These are phyloP conservation scores for Musca vetustissima DNA, from an alignment of 1,140 invertebrate genomes.

Conservation along the genomic window DNA sequence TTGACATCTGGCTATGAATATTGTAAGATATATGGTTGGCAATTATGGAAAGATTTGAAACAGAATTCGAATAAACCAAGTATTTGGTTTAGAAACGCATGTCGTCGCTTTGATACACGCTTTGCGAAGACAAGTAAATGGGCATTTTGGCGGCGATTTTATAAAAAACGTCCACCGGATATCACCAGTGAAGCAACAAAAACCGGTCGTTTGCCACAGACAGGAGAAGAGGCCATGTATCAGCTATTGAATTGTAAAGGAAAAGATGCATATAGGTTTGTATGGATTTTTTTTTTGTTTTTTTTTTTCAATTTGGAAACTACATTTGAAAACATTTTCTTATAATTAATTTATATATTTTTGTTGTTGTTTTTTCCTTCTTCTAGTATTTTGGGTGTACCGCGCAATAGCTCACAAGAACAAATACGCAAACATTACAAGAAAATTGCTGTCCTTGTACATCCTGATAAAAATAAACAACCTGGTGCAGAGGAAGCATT, in stretches of 20 bases:
- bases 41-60: constrained; percentile 48
- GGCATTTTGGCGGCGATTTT: constrained; percentile 52
- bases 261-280: constrained; percentile 88
- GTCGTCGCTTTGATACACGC: constrained; percentile 47
- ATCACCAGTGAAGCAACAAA: constrained; percentile 39
- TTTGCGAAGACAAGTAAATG: constrained; percentile 50
- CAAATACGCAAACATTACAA: constrained; percentile 94
- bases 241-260: constrained; percentile 88
- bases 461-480: constrained; percentile 94
- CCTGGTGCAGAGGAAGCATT: constrained; percentile 94
- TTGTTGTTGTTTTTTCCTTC: too few species aligned
- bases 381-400: constrained; percentile 81
- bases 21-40: constrained; percentile 36
- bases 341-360: too few species aligned
- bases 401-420: constrained; percentile 83
- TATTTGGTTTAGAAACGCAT: constrained; percentile 49
- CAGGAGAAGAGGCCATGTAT: constrained; percentile 93
- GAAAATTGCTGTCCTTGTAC: constrained; percentile 88
- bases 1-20: constrained; percentile 39
- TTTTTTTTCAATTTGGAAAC: too few species aligned
- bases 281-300: constrained; percentile 6
- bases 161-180: constrained; percentile 47
- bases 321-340: too few species aligned
- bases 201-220: constrained; percentile 71
- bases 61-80: constrained; percentile 52